A percentile compares a stretch with the other conserved stretches of the same genome.
Conservation (phyloP, 1,140 invertebrate genomes). For the Neelides sp. region DNA sequence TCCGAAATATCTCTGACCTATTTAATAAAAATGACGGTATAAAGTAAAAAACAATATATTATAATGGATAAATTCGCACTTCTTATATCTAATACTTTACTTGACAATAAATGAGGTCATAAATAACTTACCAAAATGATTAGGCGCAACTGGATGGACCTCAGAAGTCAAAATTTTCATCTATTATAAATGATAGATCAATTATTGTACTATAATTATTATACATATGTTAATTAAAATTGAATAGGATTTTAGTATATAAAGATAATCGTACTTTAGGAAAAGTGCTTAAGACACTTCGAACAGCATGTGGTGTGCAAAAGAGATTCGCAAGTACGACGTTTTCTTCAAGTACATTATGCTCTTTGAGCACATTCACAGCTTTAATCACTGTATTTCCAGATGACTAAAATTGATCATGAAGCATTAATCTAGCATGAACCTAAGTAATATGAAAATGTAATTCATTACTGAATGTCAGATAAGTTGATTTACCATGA, state of each 20-base stretch:
- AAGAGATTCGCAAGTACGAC: slow-evolving; percentile 94
- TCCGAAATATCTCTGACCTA: slow-evolving; percentile 96
- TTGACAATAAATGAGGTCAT: too few relatives aligned
- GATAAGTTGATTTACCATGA: slow-evolving; percentile 21
- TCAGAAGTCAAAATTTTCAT: slow-evolving; percentile 93
- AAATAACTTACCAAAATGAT: slow-evolving; percentile 99
- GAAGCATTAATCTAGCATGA: slow-evolving; percentile 35
- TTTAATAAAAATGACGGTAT: too few relatives aligned
- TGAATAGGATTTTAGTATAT: slow-evolving; percentile 3
- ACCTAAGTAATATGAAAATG: too few relatives aligned
- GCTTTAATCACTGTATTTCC: slow-evolving; percentile 92
- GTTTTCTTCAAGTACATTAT: slow-evolving; percentile 81
- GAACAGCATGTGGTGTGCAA: slow-evolving; percentile 81
- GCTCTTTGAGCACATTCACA: slow-evolving; percentile 81
- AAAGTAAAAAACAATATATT: too few relatives aligned
- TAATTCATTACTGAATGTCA: not conserved
- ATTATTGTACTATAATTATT: slow-evolving; percentile 5
- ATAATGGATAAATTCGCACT: too few relatives aligned
- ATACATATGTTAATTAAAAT: not conserved
- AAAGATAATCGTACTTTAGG: slow-evolving; percentile 48
- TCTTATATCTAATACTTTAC: too few relatives aligned
- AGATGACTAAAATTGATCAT: too few relatives aligned
- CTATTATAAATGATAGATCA: slow-evolving; percentile 38
- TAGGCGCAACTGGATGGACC: slow-evolving; percentile 85
- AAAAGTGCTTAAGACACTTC: slow-evolving; percentile 71